Evolutionary conservation across 2,888 invertebrate genomes (phyloP), one percentile per base, ranked within the genome.

Genomic region (Macaria notata): DNA sequence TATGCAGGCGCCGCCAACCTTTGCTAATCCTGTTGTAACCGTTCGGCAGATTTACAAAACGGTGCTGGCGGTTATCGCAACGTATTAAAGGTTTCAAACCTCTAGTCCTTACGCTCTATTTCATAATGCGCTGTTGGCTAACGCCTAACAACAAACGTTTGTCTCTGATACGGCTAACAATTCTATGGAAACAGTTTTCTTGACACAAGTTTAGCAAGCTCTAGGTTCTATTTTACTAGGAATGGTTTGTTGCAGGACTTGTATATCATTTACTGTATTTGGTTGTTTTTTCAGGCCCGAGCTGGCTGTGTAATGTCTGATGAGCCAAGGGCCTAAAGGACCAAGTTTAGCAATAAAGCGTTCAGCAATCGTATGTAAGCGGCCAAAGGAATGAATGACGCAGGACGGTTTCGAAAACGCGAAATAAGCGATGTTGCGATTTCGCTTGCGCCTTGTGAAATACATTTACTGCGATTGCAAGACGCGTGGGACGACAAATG

Each of bases 371-470:
- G 69, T 69, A 73, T 69, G 75, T 74, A 76, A 81, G 79, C 78
- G 54, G 80, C 77, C 72, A 75, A 81, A 78, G 82, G 82, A 84
- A 84, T 78, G 81, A 83, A 83, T 88, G 89, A 88, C 88, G 87
- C 83, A 84, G 87, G 83, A 83, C 78, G 79, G 79, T 91, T 89
- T 89, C 91, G 90, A 91, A 86, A 91, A 91, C 86, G 86, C 78
- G 78, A 88, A 90, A 87, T 89, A 87, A 86, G 83, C 86, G 81
- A 87, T 81, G 87, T 88, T 89, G 91, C 89, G 88, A 86, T 88
- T 86, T 84, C 58, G 58, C 58, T 46, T 53, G 58, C 74, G 78
- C 75, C 83, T 90, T 90, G 82, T 84, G 89, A 86, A 90, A 90
- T 82, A 86, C 79, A 82, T 85, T 79, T 79, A 76, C 79, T 82